Evolutionary conservation across 1,140 invertebrate species (phyloP).

Genomic region (Drosophila athabasca): DNA sequence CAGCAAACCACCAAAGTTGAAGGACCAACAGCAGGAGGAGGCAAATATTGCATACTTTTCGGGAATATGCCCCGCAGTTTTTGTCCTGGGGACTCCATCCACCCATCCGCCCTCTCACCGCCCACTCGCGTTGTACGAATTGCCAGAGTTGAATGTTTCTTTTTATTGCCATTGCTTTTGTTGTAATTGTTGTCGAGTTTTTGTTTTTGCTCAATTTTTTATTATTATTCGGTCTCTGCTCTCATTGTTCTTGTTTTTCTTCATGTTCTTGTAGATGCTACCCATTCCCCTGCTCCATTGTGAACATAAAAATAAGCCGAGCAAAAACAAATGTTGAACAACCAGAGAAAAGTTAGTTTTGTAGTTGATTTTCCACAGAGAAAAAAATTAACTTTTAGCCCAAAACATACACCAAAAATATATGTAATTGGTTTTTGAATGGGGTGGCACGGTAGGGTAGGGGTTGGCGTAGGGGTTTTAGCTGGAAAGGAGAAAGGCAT

Average conservation of each 20-base stretch:
- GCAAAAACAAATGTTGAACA: slow-evolving; percentile 30
- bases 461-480: background rate
- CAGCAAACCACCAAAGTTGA: slow-evolving; percentile 45
- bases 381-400: slow-evolving; percentile 20
- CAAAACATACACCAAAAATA: slow-evolving; percentile 17
- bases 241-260: background rate
- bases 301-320: slow-evolving; percentile 41
- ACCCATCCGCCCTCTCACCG: background rate
- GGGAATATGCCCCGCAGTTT: slow-evolving; percentile 44
- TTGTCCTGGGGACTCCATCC: slow-evolving; percentile 8
- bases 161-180: slow-evolving; percentile 44
- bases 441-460: no score
- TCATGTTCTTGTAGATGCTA: slow-evolving; percentile 51
- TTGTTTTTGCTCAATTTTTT: slow-evolving; percentile 36
- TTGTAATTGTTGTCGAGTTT: slow-evolving; percentile 26
- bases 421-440: slow-evolving; percentile 35
- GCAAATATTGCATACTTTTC: slow-evolving; percentile 69
- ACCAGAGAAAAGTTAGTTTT: slow-evolving; percentile 32
- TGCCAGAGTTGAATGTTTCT: slow-evolving; percentile 56
- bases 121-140: slow-evolving; percentile 40
- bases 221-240: slow-evolving; percentile 42
- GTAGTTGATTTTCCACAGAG: slow-evolving; percentile 33
- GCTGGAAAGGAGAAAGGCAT: background rate
- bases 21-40: slow-evolving; percentile 33
- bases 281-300: slow-evolving; percentile 20